Evolutionary conservation across 2,113 vertebrate genomes (phyloP).

Genomic region (Cryptomyrus ogoouensis): DNA sequence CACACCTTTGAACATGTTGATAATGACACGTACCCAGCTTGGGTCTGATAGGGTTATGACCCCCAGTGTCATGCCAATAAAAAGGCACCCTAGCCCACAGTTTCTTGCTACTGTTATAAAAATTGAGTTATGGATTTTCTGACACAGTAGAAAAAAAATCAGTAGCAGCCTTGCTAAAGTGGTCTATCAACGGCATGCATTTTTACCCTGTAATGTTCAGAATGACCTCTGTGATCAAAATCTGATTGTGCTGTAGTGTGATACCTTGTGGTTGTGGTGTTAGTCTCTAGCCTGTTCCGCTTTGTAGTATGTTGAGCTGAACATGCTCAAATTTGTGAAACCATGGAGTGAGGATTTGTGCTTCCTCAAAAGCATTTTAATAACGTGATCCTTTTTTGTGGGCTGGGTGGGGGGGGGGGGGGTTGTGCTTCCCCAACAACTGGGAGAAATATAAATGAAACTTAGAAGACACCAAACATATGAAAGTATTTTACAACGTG

Average conservation of each 20-base stretch:
- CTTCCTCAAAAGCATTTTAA: background rate
- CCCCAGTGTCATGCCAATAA: background rate
- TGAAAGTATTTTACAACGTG: background rate
- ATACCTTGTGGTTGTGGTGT: background rate
- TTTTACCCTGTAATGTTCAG: background rate
- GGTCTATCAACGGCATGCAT: background rate
- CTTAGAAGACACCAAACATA: background rate
- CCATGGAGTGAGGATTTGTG: background rate
- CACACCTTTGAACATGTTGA: background rate
- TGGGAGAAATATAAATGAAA: background rate
- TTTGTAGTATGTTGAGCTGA: background rate
- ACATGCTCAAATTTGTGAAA: background rate
- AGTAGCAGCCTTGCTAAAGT: background rate
- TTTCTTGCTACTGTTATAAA: background rate
- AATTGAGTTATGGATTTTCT: slow-evolving; percentile 3
- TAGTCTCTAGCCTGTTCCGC: background rate
- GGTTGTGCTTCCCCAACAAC: background rate
- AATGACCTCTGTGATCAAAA: background rate
- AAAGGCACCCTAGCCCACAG: background rate
- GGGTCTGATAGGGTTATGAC: background rate
- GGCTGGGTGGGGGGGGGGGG: background rate
- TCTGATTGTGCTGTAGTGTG: background rate
- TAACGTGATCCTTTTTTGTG: background rate
- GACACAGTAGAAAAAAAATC: background rate
- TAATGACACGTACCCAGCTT: background rate